These are phyloP conservation scores for Cotesia congregata DNA, from an alignment of 2,888 invertebrate genomes.

Conservation along the genomic window DNA sequence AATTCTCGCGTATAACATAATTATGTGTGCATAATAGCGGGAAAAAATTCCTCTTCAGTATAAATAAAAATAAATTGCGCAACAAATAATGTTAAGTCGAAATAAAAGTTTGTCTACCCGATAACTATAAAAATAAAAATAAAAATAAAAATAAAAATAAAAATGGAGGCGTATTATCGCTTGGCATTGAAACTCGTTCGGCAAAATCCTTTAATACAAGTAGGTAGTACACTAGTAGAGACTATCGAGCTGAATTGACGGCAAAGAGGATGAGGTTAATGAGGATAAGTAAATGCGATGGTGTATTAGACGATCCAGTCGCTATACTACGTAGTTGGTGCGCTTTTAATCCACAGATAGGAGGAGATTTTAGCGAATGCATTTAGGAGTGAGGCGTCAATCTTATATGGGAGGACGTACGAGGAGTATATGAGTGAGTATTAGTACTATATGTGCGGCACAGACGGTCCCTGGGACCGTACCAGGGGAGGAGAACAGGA, in stretches of 20 bases:
- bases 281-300: slow-evolving; percentile 16
- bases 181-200: not conserved
- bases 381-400: slow-evolving; percentile 56
- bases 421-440: not conserved
- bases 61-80: too few relatives aligned
- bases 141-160: too few relatives aligned
- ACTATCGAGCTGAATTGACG: not conserved
- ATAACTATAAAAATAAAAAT: too few relatives aligned
- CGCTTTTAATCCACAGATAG: not conserved
- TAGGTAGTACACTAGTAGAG: not conserved
- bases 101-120: too few relatives aligned
- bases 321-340: not conserved
- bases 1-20: slow-evolving; percentile 15
- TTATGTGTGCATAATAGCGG: slow-evolving; percentile 7
- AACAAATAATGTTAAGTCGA: too few relatives aligned
- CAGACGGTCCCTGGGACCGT: not conserved
- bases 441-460: not conserved
- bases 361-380: slow-evolving; percentile 9
- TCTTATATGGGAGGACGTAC: slow-evolving; percentile 33
- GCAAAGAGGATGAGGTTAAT: not conserved
- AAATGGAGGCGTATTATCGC: too few relatives aligned
- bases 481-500: slow-evolving; percentile 7
- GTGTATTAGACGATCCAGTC: not conserved
- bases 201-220: not conserved
- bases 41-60: not conserved